phyloP scores from a whole-genome alignment of 2,113 vertebrate genomes.

The Diglossa brunneiventris region DNA sequence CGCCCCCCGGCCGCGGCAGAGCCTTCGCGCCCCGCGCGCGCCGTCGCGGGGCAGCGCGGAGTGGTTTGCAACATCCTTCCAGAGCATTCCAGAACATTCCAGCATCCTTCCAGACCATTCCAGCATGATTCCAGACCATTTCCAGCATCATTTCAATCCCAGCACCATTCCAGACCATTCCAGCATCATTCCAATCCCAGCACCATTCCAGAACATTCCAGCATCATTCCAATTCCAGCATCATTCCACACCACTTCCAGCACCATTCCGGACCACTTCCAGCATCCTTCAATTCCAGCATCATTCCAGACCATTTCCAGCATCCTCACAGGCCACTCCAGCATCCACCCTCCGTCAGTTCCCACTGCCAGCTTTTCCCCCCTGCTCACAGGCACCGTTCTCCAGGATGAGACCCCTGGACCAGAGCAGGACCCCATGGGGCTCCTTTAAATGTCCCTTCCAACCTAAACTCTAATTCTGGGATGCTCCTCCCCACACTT shows the following conservation, averaged over 20 bases:
- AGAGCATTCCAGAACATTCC: too few relatives aligned
- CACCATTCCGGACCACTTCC: background rate
- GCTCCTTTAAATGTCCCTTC: background rate
- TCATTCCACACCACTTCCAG: background rate
- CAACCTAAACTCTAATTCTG: background rate
- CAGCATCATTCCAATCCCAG: too few relatives aligned
- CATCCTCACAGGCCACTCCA: background rate
- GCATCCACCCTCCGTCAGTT: background rate
- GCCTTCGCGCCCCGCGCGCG: fast-evolving
- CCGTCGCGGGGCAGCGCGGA: fast-evolving
- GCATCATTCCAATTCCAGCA: background rate
- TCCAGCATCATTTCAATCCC: too few relatives aligned
- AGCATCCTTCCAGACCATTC: too few relatives aligned
- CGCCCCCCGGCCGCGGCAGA: fast-evolving
- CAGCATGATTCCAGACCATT: too few relatives aligned
- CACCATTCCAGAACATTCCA: background rate
- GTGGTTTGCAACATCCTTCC: too few relatives aligned
- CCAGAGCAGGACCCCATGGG: fast-evolving
- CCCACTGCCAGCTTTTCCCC: background rate
- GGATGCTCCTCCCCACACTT: background rate
- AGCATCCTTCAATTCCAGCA: background rate
- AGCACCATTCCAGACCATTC: background rate
- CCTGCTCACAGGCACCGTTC: fast-evolving
- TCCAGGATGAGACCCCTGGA: background rate
- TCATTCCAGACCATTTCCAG: background rate